Base-by-base conservation (phyloP, 2,888 invertebrate genomes). In the Zeuzera pyrina region DNA sequence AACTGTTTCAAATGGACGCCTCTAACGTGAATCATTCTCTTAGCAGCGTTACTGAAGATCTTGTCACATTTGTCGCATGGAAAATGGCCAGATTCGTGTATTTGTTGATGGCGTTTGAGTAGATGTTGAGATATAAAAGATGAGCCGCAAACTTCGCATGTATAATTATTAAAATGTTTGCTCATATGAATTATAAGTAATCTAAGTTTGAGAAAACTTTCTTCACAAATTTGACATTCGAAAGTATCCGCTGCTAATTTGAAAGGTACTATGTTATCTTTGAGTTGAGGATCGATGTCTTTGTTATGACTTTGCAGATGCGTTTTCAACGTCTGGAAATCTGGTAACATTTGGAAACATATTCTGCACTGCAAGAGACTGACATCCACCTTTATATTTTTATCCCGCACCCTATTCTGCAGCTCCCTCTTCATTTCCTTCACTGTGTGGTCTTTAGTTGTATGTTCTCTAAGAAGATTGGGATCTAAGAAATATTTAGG, bases 161-260 rank as follows among this genome's bases (percentile, higher is more conserved):
- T 73, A 31, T 52, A 79, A 31, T 78, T 78, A 14, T 68, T 74
- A 12, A 62, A 79, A 43, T 79, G 78, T 36, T 57, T 65, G 21
- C 59, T 78, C 78, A 79, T 79, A 23, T 79, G 79, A 3, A 72
- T 71, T 1, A 72, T 57, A 1, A 79, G 44, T 0, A 67, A 40
- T 35, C 72, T 52, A 1, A 78, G 36, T 41, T 71, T 76, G 0
- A 55, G 35, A 35, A 58, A 77, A 2, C 35, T 48, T 31, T 67
- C 69, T 1, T 54, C 52, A 15, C 78, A 78, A 2, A 76, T 40
- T 46, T 74, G 74, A 30, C 78, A 79, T 23, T 65, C 57, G 22
- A 69, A 70, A 5, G 39, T 41, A 1, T 59, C 47, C 0, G 42
- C 59, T n/a, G 48, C 58, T 12, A 79, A 47, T 35, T 71, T 73